These are phyloP conservation scores for Eublepharis macularius DNA, from an alignment of 2,113 vertebrate genomes.

Conservation along the genomic window DNA sequence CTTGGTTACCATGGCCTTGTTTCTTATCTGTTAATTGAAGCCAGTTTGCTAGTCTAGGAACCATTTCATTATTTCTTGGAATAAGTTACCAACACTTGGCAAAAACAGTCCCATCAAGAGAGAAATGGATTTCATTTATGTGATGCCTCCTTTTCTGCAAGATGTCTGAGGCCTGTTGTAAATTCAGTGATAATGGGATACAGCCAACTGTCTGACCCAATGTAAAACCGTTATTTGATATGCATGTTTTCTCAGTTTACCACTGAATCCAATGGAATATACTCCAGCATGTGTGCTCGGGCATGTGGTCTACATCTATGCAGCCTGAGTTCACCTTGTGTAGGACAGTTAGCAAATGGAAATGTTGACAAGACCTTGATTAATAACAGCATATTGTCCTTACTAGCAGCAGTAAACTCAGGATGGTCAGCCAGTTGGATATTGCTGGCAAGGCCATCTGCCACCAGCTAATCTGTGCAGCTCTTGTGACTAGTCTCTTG, in stretches of 20 bases:
- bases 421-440: neutral
- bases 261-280: neutral
- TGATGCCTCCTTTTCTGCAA: too few relatives aligned
- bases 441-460: neutral
- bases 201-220: neutral
- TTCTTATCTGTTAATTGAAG: too few relatives aligned
- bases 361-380: neutral
- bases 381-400: neutral
- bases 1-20: too few relatives aligned
- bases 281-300: too few relatives aligned
- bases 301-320: too few relatives aligned
- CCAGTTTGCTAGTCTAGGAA: too few relatives aligned
- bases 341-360: accelerated
- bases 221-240: neutral
- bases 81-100: too few relatives aligned
- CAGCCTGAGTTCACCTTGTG: neutral
- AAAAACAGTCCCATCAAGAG: too few relatives aligned
- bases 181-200: too few relatives aligned
- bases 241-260: neutral
- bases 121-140: too few relatives aligned
- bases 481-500: neutral
- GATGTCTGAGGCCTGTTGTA: too few relatives aligned
- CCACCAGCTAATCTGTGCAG: neutral
- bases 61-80: too few relatives aligned
- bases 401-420: slow-evolving; percentile 13